Conservation (phyloP, 2,797 vertebrate genomes). For the Orientallactaga sibirica region DNA sequence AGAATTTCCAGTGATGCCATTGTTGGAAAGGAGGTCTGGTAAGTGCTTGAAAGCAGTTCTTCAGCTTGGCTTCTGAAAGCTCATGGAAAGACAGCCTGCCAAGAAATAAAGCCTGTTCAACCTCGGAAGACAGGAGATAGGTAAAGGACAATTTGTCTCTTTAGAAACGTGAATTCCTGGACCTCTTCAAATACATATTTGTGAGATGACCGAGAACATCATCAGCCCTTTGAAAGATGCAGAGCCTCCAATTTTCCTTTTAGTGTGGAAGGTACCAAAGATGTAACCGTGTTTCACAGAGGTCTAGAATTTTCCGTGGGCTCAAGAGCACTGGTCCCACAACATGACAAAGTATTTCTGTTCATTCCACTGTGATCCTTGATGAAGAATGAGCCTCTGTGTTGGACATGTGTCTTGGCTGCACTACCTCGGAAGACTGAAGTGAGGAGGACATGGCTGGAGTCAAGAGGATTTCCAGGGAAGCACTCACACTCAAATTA, state of each 20-base stretch:
- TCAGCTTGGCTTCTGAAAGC: not conserved
- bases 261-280: not conserved
- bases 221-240: not conserved
- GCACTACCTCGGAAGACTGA: not conserved
- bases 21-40: not conserved
- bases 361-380: not conserved
- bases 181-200: no score
- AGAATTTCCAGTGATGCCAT: not conserved
- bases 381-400: not conserved
- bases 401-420: not conserved
- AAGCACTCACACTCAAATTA: not conserved
- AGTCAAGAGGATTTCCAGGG: no score
- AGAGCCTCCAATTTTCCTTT: slow-evolving; percentile 7
- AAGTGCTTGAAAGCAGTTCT: not conserved
- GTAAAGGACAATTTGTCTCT: not conserved
- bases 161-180: no score
- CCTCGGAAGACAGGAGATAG: not conserved
- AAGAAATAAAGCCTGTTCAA: no score
- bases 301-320: not conserved
- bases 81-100: not conserved
- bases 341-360: not conserved
- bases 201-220: not conserved
- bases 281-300: not conserved
- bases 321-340: not conserved
- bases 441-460: not conserved